Percentiles rank a stretch among this genome's conserved stretches.
phyloP scores from a whole-genome alignment of 2,888 invertebrate genomes.

The Plutella xylostella region DNA sequence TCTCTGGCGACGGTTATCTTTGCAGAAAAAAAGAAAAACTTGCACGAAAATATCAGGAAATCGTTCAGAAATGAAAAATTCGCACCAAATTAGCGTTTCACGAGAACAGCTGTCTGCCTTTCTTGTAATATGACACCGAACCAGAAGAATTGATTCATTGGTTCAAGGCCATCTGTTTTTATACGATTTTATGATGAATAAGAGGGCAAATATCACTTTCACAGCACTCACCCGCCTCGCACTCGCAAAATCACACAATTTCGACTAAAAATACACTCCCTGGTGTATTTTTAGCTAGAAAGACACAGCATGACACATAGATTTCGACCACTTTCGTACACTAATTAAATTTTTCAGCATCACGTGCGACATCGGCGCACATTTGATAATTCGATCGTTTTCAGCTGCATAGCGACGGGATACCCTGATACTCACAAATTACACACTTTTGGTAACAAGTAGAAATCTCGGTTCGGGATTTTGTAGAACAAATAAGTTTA shows the following conservation, averaged over 20 bases:
- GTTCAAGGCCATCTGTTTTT: slow-evolving; percentile 38
- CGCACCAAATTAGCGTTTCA: neutral
- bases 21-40: neutral
- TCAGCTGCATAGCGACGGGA: slow-evolving; percentile 31
- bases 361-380: slow-evolving; percentile 33
- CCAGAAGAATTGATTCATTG: slow-evolving; percentile 19
- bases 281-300: slow-evolving; percentile 55
- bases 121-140: slow-evolving; percentile 25
- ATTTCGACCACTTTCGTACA: slow-evolving; percentile 25
- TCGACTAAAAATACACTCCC: slow-evolving; percentile 52
- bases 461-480: neutral
- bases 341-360: slow-evolving; percentile 35
- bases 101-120: slow-evolving; percentile 1
- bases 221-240: slow-evolving; percentile 46
- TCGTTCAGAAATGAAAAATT: neutral
- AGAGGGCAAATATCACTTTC: slow-evolving; percentile 47
- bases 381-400: slow-evolving; percentile 37
- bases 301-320: slow-evolving; percentile 44
- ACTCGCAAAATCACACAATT: slow-evolving; percentile 57
- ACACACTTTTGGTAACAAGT: neutral
- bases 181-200: slow-evolving; percentile 23
- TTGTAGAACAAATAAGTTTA: neutral
- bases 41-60: neutral
- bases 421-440: slow-evolving; percentile 52
- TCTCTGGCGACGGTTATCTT: neutral